Evolutionary conservation across 2,113 vertebrate species (phyloP).

Genomic region (Halichoeres trimaculatus): DNA sequence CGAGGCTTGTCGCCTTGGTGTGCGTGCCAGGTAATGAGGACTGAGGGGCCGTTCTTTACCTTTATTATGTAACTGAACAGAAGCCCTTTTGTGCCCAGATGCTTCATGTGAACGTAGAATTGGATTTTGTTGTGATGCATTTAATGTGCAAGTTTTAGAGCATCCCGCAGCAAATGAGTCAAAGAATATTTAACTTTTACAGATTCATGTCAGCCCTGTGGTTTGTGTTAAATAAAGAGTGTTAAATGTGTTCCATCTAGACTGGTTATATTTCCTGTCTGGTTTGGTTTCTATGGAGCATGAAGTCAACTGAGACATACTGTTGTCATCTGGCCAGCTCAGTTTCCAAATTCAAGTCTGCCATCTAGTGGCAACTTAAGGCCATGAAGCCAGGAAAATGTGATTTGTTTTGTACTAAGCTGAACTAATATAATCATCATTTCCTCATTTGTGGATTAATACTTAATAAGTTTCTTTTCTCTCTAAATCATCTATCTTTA

Average conservation of each 20-base stretch:
- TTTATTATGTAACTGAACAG: constrained; percentile 61
- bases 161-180: constrained; percentile 34
- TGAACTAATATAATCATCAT: neutral
- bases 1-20: constrained; percentile 70
- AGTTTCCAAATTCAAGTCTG: constrained; percentile 80
- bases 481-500: neutral
- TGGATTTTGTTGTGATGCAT: constrained; percentile 42
- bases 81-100: constrained; percentile 50
- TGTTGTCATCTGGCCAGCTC: constrained; percentile 14
- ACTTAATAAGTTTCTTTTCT: neutral
- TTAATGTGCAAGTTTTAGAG: constrained; percentile 46
- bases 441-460: neutral
- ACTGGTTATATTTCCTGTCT: constrained; percentile 48
- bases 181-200: constrained; percentile 17
- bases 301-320: constrained; percentile 12
- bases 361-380: constrained; percentile 79
- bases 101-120: constrained; percentile 16
- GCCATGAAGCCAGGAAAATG: neutral
- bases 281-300: constrained; percentile 47
- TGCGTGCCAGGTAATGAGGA: constrained; percentile 36
- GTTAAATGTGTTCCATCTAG: constrained; percentile 39
- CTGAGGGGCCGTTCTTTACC: constrained; percentile 50
- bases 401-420: neutral
- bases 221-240: constrained; percentile 27
- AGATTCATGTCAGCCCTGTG: constrained; percentile 24